Base-by-base conservation (phyloP, 2,797 vertebrate species). In the Xiphorhynchus erythropygius region DNA sequence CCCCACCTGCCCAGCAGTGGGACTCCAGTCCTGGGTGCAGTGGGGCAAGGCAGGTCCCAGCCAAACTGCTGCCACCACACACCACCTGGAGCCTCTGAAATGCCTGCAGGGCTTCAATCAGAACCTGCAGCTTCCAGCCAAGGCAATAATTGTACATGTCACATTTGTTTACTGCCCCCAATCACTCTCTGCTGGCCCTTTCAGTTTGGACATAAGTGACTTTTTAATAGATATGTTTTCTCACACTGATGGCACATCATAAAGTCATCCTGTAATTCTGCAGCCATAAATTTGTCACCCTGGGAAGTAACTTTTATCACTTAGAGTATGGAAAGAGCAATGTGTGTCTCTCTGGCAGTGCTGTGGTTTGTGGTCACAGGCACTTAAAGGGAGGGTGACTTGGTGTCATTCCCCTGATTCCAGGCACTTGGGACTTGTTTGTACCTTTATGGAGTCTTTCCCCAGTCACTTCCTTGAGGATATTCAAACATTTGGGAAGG, bases 211-310 rank as follows among this genome's bases (percentile, higher is more conserved):
- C 39, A 0, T 75, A 74, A 94, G 91, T 74, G 89, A 90, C 89
- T 94, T 93, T 92, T 89, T 75, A 47, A 67, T 46, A 89, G 68
- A 91, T 60, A 56, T 91, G 74, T 94, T 93, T 94, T 92, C 78
- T 90, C 90, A 81, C 49, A 49, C 73, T 30, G 62, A 79, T 94
- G 93, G 85, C 90, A 94, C 90, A 76, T 91, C 92, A 96, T 96
- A 94, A 96, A 94, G 62, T 91, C 93, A 94, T 94, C 62, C 47
- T 78, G 87, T 92, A 94, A 95, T 97, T 97, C 93, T 81, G 69
- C 69, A 91, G 87, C 83, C 84, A 94, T 96, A 95, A 96, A 95
- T 94, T 87, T 94, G 89, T 94, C 87, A 94, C 91, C 77, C 90
- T 55, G 47, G 46, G 83, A 84, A 93, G 79, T 85, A 33, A 71